Evolutionary conservation across 2,888 invertebrate species (phyloP), one percentile per base, ranked within the genome.

Genomic region (Drosophila limbata): DNA sequence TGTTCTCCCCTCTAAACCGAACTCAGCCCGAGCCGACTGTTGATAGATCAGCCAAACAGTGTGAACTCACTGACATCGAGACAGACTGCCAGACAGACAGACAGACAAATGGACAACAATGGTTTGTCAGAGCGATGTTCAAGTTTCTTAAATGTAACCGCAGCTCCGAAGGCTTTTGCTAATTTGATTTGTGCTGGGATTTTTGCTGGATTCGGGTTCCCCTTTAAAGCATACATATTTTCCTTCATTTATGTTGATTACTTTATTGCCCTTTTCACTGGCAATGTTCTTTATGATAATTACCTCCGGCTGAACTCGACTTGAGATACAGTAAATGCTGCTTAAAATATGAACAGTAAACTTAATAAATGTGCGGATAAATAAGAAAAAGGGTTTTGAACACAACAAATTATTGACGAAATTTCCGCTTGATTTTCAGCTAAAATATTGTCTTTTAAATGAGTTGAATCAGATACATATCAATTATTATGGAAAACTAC

Each of bases 1-100:
- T 69, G 45, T 66, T 67, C 63, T 64, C 35, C 28, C 42, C 40
- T 17, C 3, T 25, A 3, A 33, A 8, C 19, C 48, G 65, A 56
- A 65, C 40, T 45, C 42, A 61, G 44, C 47, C 72, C 53, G 65
- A 69, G 72, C 71, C 73, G 70, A 55, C 69, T 84, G 84, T 79
- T 84, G 87, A 84, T 84, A 84, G 84, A 87, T 81, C 87, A 77
- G 63, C 70, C 77, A 79, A 86, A 77, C 81, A 78, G 81, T 81
- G 84, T 76, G 78, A 85, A 69, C 77, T 55, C 63, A 64, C 73
- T 65, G 68, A 59, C 69, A 67, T 56, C 59, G n/a, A 48, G 39
- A 28, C n/a, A 42, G 56, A 48, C 47, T 25, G 50, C 45, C 59
- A 13, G 40, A 42, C 64, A 1, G 56, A 6, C 73, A 6, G n/a